These are phyloP conservation scores for Diarsia brunnea DNA, from an alignment of 2,888 invertebrate species.

Conservation along the genomic window DNA sequence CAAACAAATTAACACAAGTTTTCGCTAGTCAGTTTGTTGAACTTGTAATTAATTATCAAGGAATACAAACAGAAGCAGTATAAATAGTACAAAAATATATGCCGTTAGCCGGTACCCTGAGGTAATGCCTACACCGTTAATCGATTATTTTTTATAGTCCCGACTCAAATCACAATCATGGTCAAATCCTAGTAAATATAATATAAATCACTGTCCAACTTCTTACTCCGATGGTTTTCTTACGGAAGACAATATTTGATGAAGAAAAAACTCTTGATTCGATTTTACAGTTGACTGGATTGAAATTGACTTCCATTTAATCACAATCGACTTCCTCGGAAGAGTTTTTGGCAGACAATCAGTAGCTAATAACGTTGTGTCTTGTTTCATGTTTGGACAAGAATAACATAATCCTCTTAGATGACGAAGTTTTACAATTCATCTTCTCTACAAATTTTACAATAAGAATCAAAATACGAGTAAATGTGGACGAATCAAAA, in stretches of 20 bases:
- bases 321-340: constrained; percentile 61
- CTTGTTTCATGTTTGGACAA: not conserved
- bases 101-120: not conserved
- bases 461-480: not conserved
- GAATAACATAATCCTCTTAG: constrained; percentile 7
- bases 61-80: constrained; percentile 8
- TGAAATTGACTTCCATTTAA: constrained; percentile 62
- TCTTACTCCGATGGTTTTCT: constrained; percentile 70
- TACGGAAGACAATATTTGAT: constrained; percentile 65
- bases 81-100: constrained; percentile 1
- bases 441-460: not conserved
- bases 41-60: constrained; percentile 18
- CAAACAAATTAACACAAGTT: constrained; percentile 17
- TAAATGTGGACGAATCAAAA: not conserved
- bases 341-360: constrained; percentile 42
- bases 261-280: constrained; percentile 68
- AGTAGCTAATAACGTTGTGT: not conserved
- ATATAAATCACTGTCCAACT: constrained; percentile 59
- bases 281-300: constrained; percentile 74
- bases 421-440: not conserved
- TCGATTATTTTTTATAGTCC: constrained; percentile 17
- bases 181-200: constrained; percentile 49
- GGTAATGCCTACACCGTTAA: constrained; percentile 7
- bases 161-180: constrained; percentile 47
- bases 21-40: constrained; percentile 21